These are phyloP conservation scores for Plebejus argus DNA, from an alignment of 2,888 invertebrate genomes.

Conservation along the genomic window DNA sequence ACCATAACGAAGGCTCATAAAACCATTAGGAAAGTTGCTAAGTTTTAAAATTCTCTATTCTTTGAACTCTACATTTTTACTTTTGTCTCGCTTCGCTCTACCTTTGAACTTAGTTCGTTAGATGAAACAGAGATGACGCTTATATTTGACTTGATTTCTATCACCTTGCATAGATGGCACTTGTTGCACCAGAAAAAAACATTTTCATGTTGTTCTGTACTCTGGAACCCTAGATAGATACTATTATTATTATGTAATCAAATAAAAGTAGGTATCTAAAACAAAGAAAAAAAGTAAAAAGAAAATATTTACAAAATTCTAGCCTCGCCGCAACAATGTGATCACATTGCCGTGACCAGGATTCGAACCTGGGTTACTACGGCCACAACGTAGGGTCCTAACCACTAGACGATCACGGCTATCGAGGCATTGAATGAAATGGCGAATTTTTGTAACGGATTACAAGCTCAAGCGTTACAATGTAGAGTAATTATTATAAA, in stretches of 20 bases:
- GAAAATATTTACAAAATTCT: constrained; percentile 44
- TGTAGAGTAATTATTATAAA: neutral
- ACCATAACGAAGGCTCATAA: too few species aligned
- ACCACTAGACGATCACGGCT: constrained; percentile 84
- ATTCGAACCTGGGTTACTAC: constrained; percentile 88
- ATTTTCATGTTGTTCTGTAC: neutral
- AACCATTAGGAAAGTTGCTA: too few species aligned
- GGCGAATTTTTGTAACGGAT: constrained; percentile 44
- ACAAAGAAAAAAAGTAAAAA: constrained; percentile 10
- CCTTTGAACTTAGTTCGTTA: neutral
- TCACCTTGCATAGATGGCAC: constrained; percentile 34
- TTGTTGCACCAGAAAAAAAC: neutral
- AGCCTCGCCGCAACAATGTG: constrained; percentile 73
- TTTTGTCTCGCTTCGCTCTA: neutral
- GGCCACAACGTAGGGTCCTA: constrained; percentile 89
- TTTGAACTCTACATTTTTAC: neutral
- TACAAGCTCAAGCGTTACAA: neutral
- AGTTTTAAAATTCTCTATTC: too few species aligned
- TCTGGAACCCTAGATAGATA: too few species aligned
- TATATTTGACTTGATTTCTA: neutral
- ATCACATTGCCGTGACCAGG: constrained; percentile 75
- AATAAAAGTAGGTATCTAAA: too few species aligned
- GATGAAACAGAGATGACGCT: constrained; percentile 47
- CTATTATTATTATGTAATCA: too few species aligned
- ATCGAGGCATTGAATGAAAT: constrained; percentile 46